Evolutionary conservation across 2,113 vertebrate species (phyloP).

Genomic region (Microtus oregoni): DNA sequence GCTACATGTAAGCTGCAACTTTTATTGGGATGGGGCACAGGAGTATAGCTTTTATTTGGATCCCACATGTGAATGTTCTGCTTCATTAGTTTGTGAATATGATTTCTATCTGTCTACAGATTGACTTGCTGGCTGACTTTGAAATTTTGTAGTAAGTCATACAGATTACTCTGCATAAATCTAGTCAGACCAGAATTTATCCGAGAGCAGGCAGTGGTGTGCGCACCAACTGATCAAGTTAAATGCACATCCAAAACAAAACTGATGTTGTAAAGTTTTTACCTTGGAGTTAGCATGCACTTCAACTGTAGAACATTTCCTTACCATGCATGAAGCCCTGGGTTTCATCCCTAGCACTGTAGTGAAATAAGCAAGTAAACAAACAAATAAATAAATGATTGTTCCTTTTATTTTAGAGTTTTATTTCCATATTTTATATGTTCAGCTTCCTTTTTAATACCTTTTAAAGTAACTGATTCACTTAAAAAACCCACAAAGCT

Average conservation of each 20-base stretch:
- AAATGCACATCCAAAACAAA: neutral
- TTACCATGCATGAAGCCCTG: neutral
- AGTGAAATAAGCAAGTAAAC: neutral
- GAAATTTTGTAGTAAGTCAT: neutral
- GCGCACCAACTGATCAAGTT: neutral
- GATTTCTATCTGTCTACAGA: neutral
- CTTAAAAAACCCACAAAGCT: neutral
- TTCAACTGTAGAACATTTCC: neutral
- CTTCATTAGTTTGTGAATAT: conserved; percentile 33
- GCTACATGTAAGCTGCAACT: neutral
- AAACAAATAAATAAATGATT: no score
- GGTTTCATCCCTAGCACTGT: neutral
- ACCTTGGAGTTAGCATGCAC: neutral
- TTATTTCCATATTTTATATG: neutral
- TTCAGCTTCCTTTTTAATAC: neutral
- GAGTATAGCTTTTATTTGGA: conserved; percentile 13
- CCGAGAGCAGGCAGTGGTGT: neutral
- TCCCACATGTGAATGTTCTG: neutral
- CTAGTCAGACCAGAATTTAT: neutral
- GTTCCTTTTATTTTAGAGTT: neutral
- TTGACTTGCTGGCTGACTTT: conserved; percentile 48
- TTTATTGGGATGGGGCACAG: neutral
- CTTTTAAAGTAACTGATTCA: neutral
- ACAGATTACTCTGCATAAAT: neutral
- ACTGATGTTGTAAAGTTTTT: neutral